Evolutionary conservation across 2,888 invertebrate genomes (phyloP).

Genomic region (Dastarcus helophoroides): DNA sequence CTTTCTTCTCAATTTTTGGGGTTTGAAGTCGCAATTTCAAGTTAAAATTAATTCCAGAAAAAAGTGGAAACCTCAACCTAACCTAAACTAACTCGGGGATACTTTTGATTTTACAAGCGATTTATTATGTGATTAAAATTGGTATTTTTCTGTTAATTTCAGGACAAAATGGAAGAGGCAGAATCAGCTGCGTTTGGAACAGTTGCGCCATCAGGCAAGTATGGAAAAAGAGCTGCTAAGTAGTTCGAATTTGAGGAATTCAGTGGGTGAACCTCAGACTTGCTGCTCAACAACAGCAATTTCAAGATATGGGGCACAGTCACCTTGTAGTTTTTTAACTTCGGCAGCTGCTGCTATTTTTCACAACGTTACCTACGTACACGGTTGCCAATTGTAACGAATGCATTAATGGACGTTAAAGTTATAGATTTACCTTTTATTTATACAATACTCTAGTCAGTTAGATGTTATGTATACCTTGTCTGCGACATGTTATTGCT

Average conservation of each 20-base stretch:
- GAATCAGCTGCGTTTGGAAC: slow-evolving; percentile 76
- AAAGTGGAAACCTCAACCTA: too few species aligned
- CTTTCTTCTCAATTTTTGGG: too few species aligned
- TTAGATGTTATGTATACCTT: too few species aligned
- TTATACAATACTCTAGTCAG: too few species aligned
- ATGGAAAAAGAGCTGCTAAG: slow-evolving; percentile 55
- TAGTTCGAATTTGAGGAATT: slow-evolving; percentile 22
- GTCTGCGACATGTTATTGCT: neutral
- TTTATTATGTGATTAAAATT: too few species aligned
- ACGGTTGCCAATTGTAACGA: slow-evolving; percentile 55
- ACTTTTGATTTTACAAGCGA: too few species aligned
- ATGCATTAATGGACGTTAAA: too few species aligned
- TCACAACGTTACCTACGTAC: slow-evolving; percentile 62
- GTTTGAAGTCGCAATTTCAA: too few species aligned
- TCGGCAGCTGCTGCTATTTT: slow-evolving; percentile 63
- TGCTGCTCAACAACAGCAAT: slow-evolving; percentile 32
- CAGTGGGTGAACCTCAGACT: slow-evolving; percentile 21
- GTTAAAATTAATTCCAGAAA: too few species aligned
- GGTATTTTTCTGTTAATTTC: slow-evolving; percentile 16
- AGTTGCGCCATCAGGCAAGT: slow-evolving; percentile 72
- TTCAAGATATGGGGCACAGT: slow-evolving; percentile 30
- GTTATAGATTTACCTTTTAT: too few species aligned
- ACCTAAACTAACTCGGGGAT: too few species aligned
- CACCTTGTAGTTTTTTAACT: slow-evolving; percentile 51
- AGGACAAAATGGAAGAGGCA: slow-evolving; percentile 86